These are phyloP conservation scores for Chondrosia reniformis DNA, from an alignment of 37 sponge, comb jelly and placozoan genomes.

Conservation along the genomic window DNA sequence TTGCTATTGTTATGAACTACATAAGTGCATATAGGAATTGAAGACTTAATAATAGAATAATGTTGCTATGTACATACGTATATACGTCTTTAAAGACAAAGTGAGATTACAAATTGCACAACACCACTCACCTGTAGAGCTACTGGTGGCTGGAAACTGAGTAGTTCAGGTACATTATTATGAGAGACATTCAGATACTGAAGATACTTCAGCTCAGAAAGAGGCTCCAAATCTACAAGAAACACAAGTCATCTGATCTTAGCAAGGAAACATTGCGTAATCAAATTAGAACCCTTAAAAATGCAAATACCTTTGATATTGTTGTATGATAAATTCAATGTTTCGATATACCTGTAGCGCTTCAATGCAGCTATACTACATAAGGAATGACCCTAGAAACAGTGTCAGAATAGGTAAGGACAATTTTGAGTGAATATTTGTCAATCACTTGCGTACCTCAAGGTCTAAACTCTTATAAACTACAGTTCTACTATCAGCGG, in stretches of 20 bases:
- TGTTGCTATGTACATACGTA: too few relatives aligned
- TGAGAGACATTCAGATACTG: slow-evolving; percentile 48
- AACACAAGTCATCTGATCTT: background rate
- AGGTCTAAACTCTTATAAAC: slow-evolving; percentile 1
- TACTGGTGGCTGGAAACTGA: slow-evolving; percentile 42
- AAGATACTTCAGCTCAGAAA: slow-evolving; percentile 47
- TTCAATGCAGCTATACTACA: slow-evolving; percentile 32
- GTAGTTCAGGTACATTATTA: slow-evolving; percentile 55
- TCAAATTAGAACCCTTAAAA: background rate
- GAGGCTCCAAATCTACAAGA: slow-evolving; percentile 31
- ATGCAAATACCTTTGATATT: slow-evolving; percentile 44
- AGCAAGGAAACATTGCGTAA: background rate
- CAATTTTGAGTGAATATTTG: background rate
- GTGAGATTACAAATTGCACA: too few relatives aligned
- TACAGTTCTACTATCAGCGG: background rate
- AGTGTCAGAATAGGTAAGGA: background rate
- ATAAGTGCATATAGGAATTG: too few relatives aligned
- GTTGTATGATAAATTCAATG: slow-evolving; percentile 57
- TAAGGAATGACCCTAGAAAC: slow-evolving; percentile 31
- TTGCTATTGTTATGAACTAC: too few relatives aligned
- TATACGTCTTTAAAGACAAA: too few relatives aligned
- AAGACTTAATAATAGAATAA: too few relatives aligned
- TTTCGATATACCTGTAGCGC: slow-evolving; percentile 47
- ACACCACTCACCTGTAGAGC: slow-evolving; percentile 28
- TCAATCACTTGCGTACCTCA: background rate